Conservation (phyloP, 2,113 vertebrate genomes). For the Notothenia coriiceps region DNA sequence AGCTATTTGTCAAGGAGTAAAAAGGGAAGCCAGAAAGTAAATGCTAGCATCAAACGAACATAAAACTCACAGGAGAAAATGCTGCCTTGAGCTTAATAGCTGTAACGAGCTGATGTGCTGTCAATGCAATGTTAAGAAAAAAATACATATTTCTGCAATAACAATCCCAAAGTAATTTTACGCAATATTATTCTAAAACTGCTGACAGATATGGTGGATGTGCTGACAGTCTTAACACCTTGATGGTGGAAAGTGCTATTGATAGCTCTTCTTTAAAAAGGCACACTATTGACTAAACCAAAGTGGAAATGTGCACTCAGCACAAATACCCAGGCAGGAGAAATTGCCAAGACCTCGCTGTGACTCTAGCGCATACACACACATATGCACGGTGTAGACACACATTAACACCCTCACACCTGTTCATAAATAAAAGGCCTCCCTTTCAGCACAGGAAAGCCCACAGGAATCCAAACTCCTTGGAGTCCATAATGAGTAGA, state of each 20-base stretch:
- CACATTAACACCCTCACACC: slow-evolving; percentile 28
- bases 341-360: slow-evolving; percentile 62
- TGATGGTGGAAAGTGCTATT: slow-evolving; percentile 75
- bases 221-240: slow-evolving; percentile 72
- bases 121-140: slow-evolving; percentile 45
- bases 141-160: slow-evolving; percentile 36
- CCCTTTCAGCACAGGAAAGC: slow-evolving; percentile 77
- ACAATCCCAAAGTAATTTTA: slow-evolving; percentile 62
- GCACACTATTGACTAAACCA: slow-evolving; percentile 60
- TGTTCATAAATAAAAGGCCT: slow-evolving; percentile 32
- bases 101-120: slow-evolving; percentile 48
- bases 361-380: slow-evolving; percentile 25
- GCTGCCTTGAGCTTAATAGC: slow-evolving; percentile 47
- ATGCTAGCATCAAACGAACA: slow-evolving; percentile 42
- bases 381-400: not conserved
- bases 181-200: slow-evolving; percentile 63
- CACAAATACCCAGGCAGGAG: slow-evolving; percentile 70
- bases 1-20: slow-evolving; percentile 56
- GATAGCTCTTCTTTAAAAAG: slow-evolving; percentile 73
- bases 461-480: slow-evolving; percentile 67
- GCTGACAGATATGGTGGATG: slow-evolving; percentile 66
- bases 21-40: slow-evolving; percentile 39
- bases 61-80: slow-evolving; percentile 30
- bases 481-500: slow-evolving; percentile 30
- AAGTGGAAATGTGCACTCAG: slow-evolving; percentile 79